Conservation (phyloP, 2,888 invertebrate species). For the Drosophila barbarae region DNA sequence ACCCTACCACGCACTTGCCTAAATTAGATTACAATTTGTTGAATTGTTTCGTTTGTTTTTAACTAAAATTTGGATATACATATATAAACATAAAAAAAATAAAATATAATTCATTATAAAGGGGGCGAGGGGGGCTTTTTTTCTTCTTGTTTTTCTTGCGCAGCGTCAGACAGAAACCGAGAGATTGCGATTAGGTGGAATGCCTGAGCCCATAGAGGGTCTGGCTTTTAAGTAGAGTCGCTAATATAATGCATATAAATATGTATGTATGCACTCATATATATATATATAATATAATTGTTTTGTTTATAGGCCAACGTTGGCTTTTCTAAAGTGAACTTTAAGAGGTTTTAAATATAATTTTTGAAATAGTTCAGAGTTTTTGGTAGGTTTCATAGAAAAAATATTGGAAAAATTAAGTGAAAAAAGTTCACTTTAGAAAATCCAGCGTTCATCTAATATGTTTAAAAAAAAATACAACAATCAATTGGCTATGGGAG, state of each 20-base stretch:
- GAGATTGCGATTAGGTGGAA: conserved; percentile 38
- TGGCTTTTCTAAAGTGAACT: conserved; percentile 5
- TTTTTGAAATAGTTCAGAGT: not conserved
- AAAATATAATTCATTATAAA: conserved; percentile 14
- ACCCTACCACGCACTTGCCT: conserved; percentile 51
- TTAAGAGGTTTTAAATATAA: not conserved
- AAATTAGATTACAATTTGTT: conserved; percentile 36
- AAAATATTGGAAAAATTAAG: not conserved
- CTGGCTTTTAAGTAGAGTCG: conserved; percentile 37
- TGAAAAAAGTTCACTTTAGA: not conserved
- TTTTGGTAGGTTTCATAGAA: not conserved
- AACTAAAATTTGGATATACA: conserved; percentile 25
- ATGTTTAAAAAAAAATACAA: conserved; percentile 44
- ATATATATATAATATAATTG: conserved; percentile 11
- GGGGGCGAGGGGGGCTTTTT: not conserved
- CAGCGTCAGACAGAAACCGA: conserved; percentile 28
- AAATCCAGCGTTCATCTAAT: not conserved
- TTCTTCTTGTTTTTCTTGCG: not conserved
- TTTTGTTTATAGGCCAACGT: not conserved
- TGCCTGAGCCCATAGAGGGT: conserved; percentile 12
- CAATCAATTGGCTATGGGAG: conserved; percentile 70
- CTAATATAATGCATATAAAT: conserved; percentile 26
- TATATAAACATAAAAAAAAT: conserved; percentile 19
- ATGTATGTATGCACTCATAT: conserved; percentile 12
- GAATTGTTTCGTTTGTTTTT: conserved; percentile 15